Evolutionary conservation across 2,797 vertebrate genomes (phyloP).

Genomic region (Acanthornis magna): DNA sequence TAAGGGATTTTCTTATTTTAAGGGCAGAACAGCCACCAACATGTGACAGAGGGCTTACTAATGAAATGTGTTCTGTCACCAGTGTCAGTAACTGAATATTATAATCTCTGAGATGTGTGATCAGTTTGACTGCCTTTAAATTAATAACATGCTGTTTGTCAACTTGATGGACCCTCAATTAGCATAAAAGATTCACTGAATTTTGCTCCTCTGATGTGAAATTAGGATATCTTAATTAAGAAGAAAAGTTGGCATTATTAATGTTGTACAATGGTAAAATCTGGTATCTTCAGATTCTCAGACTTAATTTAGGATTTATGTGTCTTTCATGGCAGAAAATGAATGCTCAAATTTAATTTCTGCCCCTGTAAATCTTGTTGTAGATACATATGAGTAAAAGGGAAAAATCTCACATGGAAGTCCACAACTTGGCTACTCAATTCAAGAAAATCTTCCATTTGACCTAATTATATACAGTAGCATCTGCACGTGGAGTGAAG

Average conservation of each 20-base stretch:
- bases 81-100: constrained; percentile 12
- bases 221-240: constrained; percentile 6
- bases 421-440: background rate
- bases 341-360: background rate
- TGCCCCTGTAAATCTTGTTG: background rate
- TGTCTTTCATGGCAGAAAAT: background rate
- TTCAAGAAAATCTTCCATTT: background rate
- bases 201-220: background rate
- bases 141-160: constrained; percentile 11
- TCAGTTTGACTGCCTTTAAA: constrained; percentile 38
- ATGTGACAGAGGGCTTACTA: constrained; percentile 30
- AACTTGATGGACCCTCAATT: constrained; percentile 15
- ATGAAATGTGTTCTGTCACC: constrained; percentile 46
- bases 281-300: background rate
- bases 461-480: background rate
- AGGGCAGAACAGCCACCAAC: background rate
- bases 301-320: background rate
- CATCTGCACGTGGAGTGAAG: background rate
- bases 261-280: background rate
- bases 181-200: background rate
- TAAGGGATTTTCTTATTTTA: background rate
- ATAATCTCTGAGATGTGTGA: constrained; percentile 1
- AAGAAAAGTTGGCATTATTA: background rate
- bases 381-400: background rate
- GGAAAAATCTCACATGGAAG: background rate